Evolutionary conservation across 2,888 invertebrate species (phyloP).

Genomic region (Gonocerus acuteangulatus): DNA sequence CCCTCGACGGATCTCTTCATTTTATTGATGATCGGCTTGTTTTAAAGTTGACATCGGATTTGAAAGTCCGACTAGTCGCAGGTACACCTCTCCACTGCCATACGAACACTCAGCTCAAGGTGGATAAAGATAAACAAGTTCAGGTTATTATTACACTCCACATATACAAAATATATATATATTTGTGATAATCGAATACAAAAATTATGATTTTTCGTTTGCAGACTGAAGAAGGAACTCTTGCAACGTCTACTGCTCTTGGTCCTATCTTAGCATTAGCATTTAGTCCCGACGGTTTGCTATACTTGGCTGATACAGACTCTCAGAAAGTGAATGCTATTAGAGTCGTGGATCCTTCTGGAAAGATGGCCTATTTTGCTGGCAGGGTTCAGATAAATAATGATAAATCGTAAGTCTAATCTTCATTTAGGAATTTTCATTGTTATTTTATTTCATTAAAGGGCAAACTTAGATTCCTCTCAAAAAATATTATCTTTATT

Average conservation of each 20-base stretch:
- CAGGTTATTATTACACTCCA: not conserved
- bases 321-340: slow-evolving; percentile 75
- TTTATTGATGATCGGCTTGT: slow-evolving; percentile 93
- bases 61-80: slow-evolving; percentile 86
- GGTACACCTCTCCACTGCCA: slow-evolving; percentile 91
- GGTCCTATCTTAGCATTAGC: slow-evolving; percentile 83
- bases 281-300: slow-evolving; percentile 82
- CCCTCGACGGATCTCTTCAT: slow-evolving; percentile 86
- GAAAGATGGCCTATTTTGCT: slow-evolving; percentile 84
- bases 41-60: slow-evolving; percentile 80
- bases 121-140: slow-evolving; percentile 29
- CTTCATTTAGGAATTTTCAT: no score
- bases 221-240: slow-evolving; percentile 41
- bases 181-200: not conserved
- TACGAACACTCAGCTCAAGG: slow-evolving; percentile 44
- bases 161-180: not conserved
- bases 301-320: slow-evolving; percentile 91
- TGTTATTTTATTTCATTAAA: no score
- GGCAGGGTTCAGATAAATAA: slow-evolving; percentile 43
- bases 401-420: slow-evolving; percentile 38
- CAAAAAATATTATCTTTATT: no score
- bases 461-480: no score
- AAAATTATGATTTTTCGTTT: not conserved
- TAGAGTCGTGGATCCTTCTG: slow-evolving; percentile 78
- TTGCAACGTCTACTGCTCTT: slow-evolving; percentile 53